phyloP scores from a whole-genome alignment of 2,888 invertebrate genomes.

The Zeuzera pyrina region DNA sequence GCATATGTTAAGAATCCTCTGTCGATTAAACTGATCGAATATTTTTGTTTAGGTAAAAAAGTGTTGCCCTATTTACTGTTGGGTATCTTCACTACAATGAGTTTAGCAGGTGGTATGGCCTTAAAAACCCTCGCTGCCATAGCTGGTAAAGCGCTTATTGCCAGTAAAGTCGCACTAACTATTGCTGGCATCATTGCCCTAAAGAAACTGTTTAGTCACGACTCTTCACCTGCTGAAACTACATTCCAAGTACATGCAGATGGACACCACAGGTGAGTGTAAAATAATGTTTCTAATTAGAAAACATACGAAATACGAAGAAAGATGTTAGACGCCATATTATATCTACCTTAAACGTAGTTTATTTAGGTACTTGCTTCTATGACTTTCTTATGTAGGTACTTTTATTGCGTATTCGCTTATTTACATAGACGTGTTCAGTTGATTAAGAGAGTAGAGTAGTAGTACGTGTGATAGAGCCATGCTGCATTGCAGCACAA shows the following conservation, averaged over 20 bases:
- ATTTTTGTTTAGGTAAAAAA: constrained; percentile 56
- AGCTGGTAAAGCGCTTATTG: constrained; percentile 80
- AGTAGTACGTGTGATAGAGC: too few species aligned
- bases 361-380: too few species aligned
- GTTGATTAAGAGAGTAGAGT: too few species aligned
- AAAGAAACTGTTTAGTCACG: constrained; percentile 81
- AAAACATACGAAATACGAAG: too few species aligned
- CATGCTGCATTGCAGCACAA: too few species aligned
- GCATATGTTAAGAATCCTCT: not conserved
- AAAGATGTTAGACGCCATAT: too few species aligned
- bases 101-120: constrained; percentile 79
- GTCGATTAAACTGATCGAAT: not conserved
- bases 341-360: too few species aligned
- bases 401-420: too few species aligned
- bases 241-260: constrained; percentile 80
- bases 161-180: constrained; percentile 81
- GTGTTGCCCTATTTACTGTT: constrained; percentile 73
- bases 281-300: too few species aligned
- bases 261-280: constrained; percentile 75
- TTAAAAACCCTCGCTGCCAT: constrained; percentile 80
- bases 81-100: constrained; percentile 76
- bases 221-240: constrained; percentile 73
- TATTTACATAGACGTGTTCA: too few species aligned
- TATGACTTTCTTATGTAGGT: too few species aligned
- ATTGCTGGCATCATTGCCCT: constrained; percentile 81